phyloP scores from a whole-genome alignment of 2,888 invertebrate species.

The Scaptomyza tumidula region DNA sequence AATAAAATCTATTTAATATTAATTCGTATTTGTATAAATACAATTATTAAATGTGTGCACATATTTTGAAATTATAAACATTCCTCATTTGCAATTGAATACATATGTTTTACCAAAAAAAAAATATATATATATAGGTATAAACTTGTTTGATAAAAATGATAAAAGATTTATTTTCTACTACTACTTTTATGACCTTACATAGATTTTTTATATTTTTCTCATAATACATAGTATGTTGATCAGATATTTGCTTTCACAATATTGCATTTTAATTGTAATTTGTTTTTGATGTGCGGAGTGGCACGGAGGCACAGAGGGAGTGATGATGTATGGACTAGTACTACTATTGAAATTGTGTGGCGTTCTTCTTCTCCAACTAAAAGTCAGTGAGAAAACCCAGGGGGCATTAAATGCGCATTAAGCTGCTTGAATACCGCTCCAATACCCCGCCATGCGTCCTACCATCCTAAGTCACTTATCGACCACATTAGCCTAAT shows the following conservation, averaged over 20 bases:
- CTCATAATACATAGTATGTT: too few relatives aligned
- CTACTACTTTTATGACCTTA: too few relatives aligned
- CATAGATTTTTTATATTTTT: too few relatives aligned
- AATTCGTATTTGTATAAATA: too few relatives aligned
- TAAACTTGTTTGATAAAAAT: too few relatives aligned
- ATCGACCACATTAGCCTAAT: constrained; percentile 74
- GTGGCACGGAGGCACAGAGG: not conserved
- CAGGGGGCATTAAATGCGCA: constrained; percentile 65
- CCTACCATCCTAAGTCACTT: constrained; percentile 46
- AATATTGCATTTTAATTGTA: constrained; percentile 65
- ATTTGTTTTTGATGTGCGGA: constrained; percentile 57
- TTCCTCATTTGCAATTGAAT: not conserved
- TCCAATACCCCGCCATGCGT: constrained; percentile 15
- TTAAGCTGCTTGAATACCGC: constrained; percentile 37
- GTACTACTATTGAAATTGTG: constrained; percentile 30
- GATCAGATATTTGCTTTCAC: constrained; percentile 35
- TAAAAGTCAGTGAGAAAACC: constrained; percentile 16
- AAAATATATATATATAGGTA: too few relatives aligned
- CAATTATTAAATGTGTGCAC: not conserved
- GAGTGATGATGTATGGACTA: constrained; percentile 15
- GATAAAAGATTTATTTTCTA: too few relatives aligned
- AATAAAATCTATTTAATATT: too few relatives aligned
- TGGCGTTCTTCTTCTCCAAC: constrained; percentile 25
- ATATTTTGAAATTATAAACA: not conserved
- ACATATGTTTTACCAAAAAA: not conserved